Conservation (phyloP, 2,113 vertebrate species). For the Trichomycterus rosablanca region DNA sequence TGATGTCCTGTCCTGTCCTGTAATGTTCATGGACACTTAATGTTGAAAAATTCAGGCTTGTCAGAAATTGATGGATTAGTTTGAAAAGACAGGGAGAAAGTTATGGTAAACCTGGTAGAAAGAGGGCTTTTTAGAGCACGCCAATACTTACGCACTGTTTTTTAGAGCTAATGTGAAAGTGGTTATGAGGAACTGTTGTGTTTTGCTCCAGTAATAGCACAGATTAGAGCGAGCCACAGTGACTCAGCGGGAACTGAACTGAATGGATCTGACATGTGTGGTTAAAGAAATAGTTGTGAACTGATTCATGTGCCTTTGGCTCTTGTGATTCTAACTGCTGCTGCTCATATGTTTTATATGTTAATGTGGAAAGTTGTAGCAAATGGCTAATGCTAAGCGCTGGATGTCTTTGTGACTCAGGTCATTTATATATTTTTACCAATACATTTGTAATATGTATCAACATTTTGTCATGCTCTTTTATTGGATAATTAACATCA, state of each 20-base stretch:
- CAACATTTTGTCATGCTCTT: too few species aligned
- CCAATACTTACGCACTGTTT: not conserved
- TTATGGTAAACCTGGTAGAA: not conserved
- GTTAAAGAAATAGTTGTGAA: constrained; percentile 11
- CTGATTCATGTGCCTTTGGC: constrained; percentile 17
- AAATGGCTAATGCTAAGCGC: constrained; percentile 2
- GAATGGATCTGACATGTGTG: constrained; percentile 26
- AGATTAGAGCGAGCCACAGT: constrained; percentile 5
- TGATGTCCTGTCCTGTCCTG: too few species aligned
- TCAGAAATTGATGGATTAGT: not conserved
- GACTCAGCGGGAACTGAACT: constrained; percentile 15
- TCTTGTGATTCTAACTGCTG: constrained; percentile 7
- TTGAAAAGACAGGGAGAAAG: not conserved
- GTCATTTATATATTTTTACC: constrained; percentile 2
- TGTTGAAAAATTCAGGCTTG: too few species aligned
- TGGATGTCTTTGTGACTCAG: constrained; percentile 29
- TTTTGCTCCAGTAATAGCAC: constrained; percentile 16
- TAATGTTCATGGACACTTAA: not conserved
- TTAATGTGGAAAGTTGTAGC: not conserved
- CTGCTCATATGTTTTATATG: constrained; percentile 15
- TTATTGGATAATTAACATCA: too few species aligned
- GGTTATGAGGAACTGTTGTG: constrained; percentile 7
- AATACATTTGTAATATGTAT: too few species aligned
- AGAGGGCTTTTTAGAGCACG: not conserved
- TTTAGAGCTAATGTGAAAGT: constrained; percentile 16